These are phyloP conservation scores for Cactoblastis cactorum DNA, from an alignment of 2,888 invertebrate genomes.

Conservation along the genomic window DNA sequence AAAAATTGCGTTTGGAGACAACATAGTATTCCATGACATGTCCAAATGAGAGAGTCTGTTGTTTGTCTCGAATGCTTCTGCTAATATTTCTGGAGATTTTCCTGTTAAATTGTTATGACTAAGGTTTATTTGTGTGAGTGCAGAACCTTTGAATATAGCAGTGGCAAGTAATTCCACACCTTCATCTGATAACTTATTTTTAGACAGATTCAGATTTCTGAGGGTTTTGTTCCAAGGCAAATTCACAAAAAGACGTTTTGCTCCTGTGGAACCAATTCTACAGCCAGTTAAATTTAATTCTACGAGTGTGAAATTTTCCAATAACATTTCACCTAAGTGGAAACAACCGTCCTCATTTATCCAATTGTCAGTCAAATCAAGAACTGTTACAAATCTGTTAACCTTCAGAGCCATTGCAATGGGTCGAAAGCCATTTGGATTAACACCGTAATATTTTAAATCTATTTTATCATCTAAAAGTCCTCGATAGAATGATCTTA, in stretches of 20 bases:
- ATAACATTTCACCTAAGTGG: slow-evolving; percentile 37
- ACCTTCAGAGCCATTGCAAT: slow-evolving; percentile 29
- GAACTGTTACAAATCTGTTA: slow-evolving; percentile 30
- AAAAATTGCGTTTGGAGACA: slow-evolving; percentile 26
- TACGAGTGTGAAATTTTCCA: slow-evolving; percentile 27
- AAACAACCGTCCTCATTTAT: slow-evolving; percentile 35
- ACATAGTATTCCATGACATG: slow-evolving; percentile 37
- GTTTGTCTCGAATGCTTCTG: slow-evolving; percentile 23
- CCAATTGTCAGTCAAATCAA: slow-evolving; percentile 39
- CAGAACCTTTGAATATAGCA: slow-evolving; percentile 26
- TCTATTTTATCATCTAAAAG: slow-evolving; percentile 34
- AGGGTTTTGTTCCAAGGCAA: slow-evolving; percentile 29
- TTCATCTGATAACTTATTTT: slow-evolving; percentile 30
- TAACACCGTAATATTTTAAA: slow-evolving; percentile 23
- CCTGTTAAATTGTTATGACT: slow-evolving; percentile 15
- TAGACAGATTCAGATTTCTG: slow-evolving; percentile 27
- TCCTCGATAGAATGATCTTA: slow-evolving; percentile 34
- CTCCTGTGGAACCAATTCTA: slow-evolving; percentile 32
- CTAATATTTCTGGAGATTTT: slow-evolving; percentile 4
- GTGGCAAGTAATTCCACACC: slow-evolving; percentile 31
- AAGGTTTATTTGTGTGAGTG: slow-evolving; percentile 18
- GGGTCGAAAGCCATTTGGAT: slow-evolving; percentile 22
- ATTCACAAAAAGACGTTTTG: slow-evolving; percentile 24
- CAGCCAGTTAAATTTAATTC: slow-evolving; percentile 37
- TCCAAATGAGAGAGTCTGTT: slow-evolving; percentile 33